Conservation (phyloP, 2,797 vertebrate genomes). For the Streptopelia turtur region DNA sequence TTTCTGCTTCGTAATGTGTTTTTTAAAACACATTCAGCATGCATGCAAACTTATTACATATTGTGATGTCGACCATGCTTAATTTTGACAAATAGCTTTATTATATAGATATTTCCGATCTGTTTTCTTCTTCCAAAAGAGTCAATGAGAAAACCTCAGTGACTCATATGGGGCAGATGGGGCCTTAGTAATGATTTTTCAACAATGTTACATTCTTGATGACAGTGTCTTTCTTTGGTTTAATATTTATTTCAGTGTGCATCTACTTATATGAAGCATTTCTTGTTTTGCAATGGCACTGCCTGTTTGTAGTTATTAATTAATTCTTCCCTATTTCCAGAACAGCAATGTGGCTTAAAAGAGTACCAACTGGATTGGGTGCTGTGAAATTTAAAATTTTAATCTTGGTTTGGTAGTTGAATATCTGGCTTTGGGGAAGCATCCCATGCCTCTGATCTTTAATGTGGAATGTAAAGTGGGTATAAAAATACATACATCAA, state of each 20-base stretch:
- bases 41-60: slow-evolving; percentile 73
- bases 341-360: slow-evolving; percentile 8
- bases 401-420: slow-evolving; percentile 6
- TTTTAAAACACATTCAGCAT: slow-evolving; percentile 78
- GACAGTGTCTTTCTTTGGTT: slow-evolving; percentile 33
- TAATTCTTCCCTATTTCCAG: slow-evolving; percentile 15
- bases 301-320: slow-evolving; percentile 19
- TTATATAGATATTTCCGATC: not conserved
- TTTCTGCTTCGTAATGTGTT: slow-evolving; percentile 78
- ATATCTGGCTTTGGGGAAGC: slow-evolving; percentile 32
- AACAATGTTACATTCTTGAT: not conserved
- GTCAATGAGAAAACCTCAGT: not conserved
- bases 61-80: slow-evolving; percentile 64
- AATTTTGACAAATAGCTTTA: slow-evolving; percentile 42
- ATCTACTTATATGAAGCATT: slow-evolving; percentile 47
- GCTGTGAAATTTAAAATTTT: slow-evolving; percentile 33
- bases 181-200: slow-evolving; percentile 1
- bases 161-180: not conserved
- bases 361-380: not conserved
- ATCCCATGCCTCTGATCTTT: slow-evolving; percentile 14
- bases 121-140: not conserved
- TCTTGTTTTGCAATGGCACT: slow-evolving; percentile 60
- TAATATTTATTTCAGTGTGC: slow-evolving; percentile 44
- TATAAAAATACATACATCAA: slow-evolving; percentile 33
- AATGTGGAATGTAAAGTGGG: not conserved